phyloP scores from a whole-genome alignment of 2,797 vertebrate species.

The Merluccius polli region DNA sequence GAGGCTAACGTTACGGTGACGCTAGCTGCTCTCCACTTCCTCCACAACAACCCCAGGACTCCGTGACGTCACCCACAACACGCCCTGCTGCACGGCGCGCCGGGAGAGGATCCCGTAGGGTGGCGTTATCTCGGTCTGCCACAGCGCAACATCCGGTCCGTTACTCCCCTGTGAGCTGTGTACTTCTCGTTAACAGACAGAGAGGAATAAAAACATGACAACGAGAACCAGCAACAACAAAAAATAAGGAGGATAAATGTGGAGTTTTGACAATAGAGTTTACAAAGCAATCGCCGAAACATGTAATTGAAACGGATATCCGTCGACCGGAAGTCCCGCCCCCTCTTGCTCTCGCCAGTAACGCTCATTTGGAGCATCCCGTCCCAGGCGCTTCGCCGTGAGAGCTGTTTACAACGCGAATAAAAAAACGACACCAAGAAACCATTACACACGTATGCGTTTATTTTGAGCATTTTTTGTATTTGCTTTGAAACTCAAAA shows the following conservation, averaged over 20 bases:
- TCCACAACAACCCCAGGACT: constrained; percentile 76
- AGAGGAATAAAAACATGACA: not conserved
- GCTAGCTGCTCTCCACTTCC: constrained; percentile 67
- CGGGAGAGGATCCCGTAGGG: not conserved
- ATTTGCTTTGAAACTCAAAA: not conserved
- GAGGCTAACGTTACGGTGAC: constrained; percentile 32
- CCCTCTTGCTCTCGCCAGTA: not conserved
- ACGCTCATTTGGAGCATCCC: not conserved
- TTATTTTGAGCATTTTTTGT: not conserved
- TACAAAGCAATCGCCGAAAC: no score
- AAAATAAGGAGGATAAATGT: not conserved
- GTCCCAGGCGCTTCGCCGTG: not conserved
- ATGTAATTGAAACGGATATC: not conserved
- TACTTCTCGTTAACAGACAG: not conserved
- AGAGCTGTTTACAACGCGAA: not conserved
- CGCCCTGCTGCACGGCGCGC: constrained; percentile 38
- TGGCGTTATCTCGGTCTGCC: not conserved
- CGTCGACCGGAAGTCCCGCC: not conserved
- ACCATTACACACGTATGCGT: no score
- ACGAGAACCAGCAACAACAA: not conserved
- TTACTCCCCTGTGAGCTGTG: not conserved
- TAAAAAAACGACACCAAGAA: no score
- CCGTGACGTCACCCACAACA: constrained; percentile 61
- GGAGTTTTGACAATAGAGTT: not conserved
- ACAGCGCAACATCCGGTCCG: not conserved